Percentiles rank a stretch among this genome's conserved stretches.
phyloP scores from a whole-genome alignment of 2,888 invertebrate genomes.

The Himalopsyche kuldschensis region DNA sequence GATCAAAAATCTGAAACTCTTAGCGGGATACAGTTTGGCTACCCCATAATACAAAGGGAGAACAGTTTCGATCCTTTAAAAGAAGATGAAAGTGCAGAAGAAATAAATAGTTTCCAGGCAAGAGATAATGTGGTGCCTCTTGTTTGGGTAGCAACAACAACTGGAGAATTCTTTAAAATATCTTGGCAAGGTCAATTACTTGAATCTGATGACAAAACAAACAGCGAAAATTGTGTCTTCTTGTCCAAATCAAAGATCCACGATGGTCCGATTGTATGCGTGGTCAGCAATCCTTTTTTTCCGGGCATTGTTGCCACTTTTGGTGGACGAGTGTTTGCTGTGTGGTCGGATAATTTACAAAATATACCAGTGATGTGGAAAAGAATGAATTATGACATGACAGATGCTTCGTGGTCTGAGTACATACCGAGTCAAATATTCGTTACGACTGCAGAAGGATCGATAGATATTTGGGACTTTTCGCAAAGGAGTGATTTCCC shows the following conservation, averaged over 20 bases:
- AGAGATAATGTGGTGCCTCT: constrained; percentile 32
- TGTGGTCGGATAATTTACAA: constrained; percentile 71
- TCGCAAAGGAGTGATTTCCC: constrained; percentile 69
- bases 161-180: constrained; percentile 53
- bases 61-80: constrained; percentile 47
- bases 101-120: neutral
- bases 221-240: constrained; percentile 60
- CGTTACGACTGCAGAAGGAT: constrained; percentile 72
- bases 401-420: constrained; percentile 75
- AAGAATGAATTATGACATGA: constrained; percentile 60
- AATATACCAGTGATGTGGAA: constrained; percentile 70
- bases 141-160: constrained; percentile 52
- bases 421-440: constrained; percentile 72
- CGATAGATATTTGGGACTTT: constrained; percentile 81
- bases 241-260: constrained; percentile 62
- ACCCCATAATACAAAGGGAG: constrained; percentile 47
- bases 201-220: constrained; percentile 63
- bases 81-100: constrained; percentile 50
- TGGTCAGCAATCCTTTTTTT: constrained; percentile 65
- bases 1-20: constrained; percentile 50
- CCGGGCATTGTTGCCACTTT: constrained; percentile 67
- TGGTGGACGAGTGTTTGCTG: constrained; percentile 73
- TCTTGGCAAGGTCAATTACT: constrained; percentile 72
- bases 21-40: constrained; percentile 52
- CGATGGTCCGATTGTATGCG: constrained; percentile 68